These are phyloP conservation scores for Sorex fumeus DNA, from an alignment of 2,113 vertebrate species.

Conservation along the genomic window DNA sequence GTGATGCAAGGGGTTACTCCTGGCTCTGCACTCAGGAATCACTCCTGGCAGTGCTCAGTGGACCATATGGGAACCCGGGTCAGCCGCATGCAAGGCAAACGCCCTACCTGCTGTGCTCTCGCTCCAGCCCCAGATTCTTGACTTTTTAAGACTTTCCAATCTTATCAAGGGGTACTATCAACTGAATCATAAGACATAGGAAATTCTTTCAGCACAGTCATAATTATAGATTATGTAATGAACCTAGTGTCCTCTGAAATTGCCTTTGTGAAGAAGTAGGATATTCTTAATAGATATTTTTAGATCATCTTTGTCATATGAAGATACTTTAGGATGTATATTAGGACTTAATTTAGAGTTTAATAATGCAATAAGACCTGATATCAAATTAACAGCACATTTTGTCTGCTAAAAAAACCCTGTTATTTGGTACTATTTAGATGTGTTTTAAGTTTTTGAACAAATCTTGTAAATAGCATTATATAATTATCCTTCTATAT, in stretches of 20 bases:
- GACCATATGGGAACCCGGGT: too few relatives aligned
- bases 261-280: background rate
- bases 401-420: background rate
- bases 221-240: background rate
- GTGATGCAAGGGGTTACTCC: too few relatives aligned
- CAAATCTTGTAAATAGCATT: slow-evolving; percentile 17
- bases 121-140: too few relatives aligned
- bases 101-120: too few relatives aligned
- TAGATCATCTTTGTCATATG: background rate
- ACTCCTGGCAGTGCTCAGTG: too few relatives aligned
- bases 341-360: background rate
- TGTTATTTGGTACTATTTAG: background rate
- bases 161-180: background rate
- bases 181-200: background rate
- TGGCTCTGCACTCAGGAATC: too few relatives aligned
- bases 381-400: background rate
- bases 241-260: background rate
- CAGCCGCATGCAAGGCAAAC: too few relatives aligned
- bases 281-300: background rate
- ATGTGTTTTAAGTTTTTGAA: background rate
- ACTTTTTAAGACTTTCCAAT: background rate
- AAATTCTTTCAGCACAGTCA: background rate
- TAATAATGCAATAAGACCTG: background rate
- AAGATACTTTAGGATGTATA: background rate
- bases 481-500: background rate